Conservation (phyloP, 2,113 vertebrate genomes). For the Stegostoma tigrinum region DNA sequence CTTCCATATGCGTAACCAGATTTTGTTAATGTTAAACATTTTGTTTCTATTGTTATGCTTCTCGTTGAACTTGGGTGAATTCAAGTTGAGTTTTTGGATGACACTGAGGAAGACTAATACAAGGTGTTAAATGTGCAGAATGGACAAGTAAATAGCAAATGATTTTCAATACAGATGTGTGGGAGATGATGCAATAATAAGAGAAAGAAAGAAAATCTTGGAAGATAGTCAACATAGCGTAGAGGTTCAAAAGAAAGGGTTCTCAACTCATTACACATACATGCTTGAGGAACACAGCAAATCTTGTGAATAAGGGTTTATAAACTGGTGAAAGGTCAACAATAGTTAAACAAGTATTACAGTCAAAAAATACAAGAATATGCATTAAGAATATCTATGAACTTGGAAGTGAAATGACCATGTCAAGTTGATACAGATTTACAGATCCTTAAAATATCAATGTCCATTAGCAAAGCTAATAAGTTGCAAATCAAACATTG, state of each 20-base stretch:
- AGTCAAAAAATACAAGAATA: neutral
- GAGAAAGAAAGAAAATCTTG: neutral
- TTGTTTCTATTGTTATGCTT: neutral
- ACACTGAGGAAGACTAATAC: neutral
- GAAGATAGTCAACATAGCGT: neutral
- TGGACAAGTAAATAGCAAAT: neutral
- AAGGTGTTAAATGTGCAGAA: neutral
- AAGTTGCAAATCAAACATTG: neutral
- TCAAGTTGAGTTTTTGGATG: neutral
- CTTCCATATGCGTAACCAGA: neutral
- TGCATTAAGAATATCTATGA: neutral
- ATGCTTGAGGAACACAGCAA: too few relatives aligned
- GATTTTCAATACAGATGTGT: neutral
- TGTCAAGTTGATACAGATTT: neutral
- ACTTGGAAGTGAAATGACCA: neutral
- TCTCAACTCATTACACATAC: too few relatives aligned
- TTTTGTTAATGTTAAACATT: neutral
- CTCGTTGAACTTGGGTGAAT: neutral
- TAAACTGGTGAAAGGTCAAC: neutral
- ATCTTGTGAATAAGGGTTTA: too few relatives aligned
- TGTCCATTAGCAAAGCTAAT: neutral
- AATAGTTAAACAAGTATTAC: neutral
- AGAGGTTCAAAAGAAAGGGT: neutral
- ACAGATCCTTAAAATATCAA: neutral
- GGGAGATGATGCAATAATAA: neutral